Evolutionary conservation across 2,888 invertebrate genomes (phyloP).

Genomic region (Rotaria magnacalcarata): DNA sequence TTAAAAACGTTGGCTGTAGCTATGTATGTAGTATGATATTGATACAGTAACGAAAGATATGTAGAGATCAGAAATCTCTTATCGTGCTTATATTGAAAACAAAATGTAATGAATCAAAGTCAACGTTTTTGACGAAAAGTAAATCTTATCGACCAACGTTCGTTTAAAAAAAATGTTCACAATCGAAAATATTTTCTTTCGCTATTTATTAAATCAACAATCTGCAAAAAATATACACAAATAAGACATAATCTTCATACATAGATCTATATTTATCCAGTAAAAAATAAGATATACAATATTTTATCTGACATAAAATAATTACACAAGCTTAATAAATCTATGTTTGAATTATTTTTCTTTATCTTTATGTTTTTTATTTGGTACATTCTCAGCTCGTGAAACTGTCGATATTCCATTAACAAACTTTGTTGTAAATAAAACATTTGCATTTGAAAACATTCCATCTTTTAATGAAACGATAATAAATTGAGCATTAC

Average conservation of each 20-base stretch:
- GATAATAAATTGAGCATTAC: conserved; percentile 85
- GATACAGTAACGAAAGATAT: background rate
- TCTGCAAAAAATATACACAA: background rate
- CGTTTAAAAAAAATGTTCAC: no score
- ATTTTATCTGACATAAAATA: background rate
- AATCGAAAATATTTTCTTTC: background rate
- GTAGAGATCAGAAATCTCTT: no score
- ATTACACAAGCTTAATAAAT: background rate
- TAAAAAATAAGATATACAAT: background rate
- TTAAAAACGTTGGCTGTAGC: no score
- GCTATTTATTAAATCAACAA: background rate
- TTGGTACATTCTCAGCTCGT: conserved; percentile 40
- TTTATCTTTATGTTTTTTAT: conserved; percentile 36
- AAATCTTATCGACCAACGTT: no score
- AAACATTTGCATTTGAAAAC: conserved; percentile 96
- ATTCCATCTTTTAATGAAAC: conserved; percentile 97
- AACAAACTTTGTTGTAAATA: conserved; percentile 86
- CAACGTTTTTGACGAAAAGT: no score
- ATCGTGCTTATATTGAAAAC: no score
- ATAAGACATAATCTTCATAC: background rate
- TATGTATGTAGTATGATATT: background rate
- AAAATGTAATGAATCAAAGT: no score
- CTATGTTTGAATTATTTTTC: no score
- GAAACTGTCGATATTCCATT: conserved; percentile 85
- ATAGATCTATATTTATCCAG: background rate